Percentiles rank a stretch among this genome's conserved stretches.
Evolutionary conservation across 2,888 invertebrate species (phyloP).

Genomic region (Shargacucullia verbasci): DNA sequence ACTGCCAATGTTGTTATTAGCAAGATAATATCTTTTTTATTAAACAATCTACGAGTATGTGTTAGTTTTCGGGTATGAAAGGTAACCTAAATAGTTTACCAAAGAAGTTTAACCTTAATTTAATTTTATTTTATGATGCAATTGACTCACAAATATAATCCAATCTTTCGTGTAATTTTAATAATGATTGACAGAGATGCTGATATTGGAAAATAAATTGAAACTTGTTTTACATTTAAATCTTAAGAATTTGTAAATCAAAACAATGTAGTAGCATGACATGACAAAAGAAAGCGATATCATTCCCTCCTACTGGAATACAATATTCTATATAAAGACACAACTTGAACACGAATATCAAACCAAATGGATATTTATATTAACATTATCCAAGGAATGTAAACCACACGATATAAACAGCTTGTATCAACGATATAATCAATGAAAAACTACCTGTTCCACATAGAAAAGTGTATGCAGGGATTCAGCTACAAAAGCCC

Average conservation of each 20-base stretch:
- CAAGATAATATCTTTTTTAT: conserved; percentile 6
- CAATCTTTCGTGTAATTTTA: too few species aligned
- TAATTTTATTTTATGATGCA: too few species aligned
- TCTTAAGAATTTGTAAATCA: conserved; percentile 11
- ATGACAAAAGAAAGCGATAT: conserved; percentile 19
- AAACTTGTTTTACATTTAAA: too few species aligned
- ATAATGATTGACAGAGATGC: too few species aligned
- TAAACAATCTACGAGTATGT: too few species aligned
- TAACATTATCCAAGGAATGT: conserved; percentile 46
- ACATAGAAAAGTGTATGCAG: conserved; percentile 71
- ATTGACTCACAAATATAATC: too few species aligned
- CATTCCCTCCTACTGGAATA: conserved; percentile 20
- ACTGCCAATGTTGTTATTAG: conserved; percentile 17
- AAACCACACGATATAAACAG: conserved; percentile 58
- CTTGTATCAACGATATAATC: conserved; percentile 71
- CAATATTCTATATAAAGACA: conserved; percentile 38
- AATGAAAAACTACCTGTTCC: conserved; percentile 77
- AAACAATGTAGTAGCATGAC: conserved; percentile 1
- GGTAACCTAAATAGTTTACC: too few species aligned
- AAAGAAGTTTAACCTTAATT: too few species aligned
- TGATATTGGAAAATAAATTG: too few species aligned
- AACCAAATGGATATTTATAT: conserved; percentile 48
- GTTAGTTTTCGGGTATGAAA: too few species aligned
- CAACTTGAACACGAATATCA: conserved; percentile 31
- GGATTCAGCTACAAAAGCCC: conserved; percentile 71